Evolutionary conservation across 2,797 vertebrate genomes (phyloP).

Genomic region (Thripadectes ignobilis): DNA sequence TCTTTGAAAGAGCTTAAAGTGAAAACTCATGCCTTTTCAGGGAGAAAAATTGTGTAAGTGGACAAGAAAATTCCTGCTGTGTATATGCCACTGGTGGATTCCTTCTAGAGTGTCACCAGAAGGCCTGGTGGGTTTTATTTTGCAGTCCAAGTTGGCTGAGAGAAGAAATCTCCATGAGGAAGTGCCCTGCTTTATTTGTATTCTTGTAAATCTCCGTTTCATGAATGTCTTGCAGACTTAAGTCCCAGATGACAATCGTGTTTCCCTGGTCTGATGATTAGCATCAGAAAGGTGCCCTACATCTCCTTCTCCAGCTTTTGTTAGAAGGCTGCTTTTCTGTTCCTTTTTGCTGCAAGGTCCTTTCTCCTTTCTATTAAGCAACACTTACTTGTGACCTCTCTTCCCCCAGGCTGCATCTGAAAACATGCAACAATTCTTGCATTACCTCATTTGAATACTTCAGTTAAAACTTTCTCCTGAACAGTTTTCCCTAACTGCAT

Average conservation of each 20-base stretch:
- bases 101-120: not conserved
- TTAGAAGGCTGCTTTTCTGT: not conserved
- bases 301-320: not conserved
- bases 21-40: not conserved
- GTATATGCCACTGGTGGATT: not conserved
- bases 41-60: not conserved
- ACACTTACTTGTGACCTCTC: not conserved
- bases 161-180: not conserved
- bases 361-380: not conserved
- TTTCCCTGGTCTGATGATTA: not conserved
- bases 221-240: not conserved
- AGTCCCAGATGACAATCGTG: not conserved
- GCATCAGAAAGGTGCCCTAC: not conserved
- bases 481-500: not conserved
- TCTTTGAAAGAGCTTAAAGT: not conserved
- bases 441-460: not conserved
- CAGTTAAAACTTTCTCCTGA: not conserved
- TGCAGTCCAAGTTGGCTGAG: not conserved
- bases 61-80: not conserved
- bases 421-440: not conserved
- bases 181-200: not conserved
- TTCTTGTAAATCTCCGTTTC: not conserved
- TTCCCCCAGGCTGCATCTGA: not conserved
- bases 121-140: not conserved
- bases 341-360: not conserved